A percentile compares a stretch with the other conserved stretches of the same genome.
These are phyloP conservation scores for Megalonaias nervosa DNA, from an alignment of 1,140 invertebrate species.

Conservation along the genomic window DNA sequence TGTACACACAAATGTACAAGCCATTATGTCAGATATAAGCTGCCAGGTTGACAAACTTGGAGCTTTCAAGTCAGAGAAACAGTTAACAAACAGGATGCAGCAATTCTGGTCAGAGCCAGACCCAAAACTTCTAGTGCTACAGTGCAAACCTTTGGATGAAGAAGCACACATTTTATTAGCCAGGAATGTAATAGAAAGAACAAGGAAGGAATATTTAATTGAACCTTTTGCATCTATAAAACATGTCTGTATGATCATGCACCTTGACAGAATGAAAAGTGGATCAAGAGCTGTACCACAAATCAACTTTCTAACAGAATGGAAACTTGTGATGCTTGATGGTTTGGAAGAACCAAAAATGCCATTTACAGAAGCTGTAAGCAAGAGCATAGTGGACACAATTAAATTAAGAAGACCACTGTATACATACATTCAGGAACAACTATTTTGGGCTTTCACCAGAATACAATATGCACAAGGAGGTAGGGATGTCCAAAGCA, in stretches of 20 bases:
- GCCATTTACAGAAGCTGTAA: slow-evolving; percentile 15
- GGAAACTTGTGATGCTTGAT: slow-evolving; percentile 48
- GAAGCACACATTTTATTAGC: slow-evolving; percentile 40
- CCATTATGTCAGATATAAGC: not conserved
- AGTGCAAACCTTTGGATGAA: slow-evolving; percentile 40
- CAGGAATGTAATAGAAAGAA: slow-evolving; percentile 45
- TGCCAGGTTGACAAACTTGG: slow-evolving; percentile 35
- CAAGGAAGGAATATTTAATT: slow-evolving; percentile 3
- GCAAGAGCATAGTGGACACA: slow-evolving; percentile 16
- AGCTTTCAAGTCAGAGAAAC: slow-evolving; percentile 53
- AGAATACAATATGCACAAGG: slow-evolving; percentile 40
- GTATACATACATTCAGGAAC: slow-evolving; percentile 13
- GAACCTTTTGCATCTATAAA: slow-evolving; percentile 4
- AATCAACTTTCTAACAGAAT: slow-evolving; percentile 46
- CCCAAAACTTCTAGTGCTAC: slow-evolving; percentile 25
- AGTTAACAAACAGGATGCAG: slow-evolving; percentile 31
- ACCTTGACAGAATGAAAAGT: slow-evolving; percentile 29
- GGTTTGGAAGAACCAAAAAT: slow-evolving; percentile 27
- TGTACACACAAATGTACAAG: slow-evolving; percentile 21
- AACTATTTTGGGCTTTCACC: slow-evolving; percentile 52
- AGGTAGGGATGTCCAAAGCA: slow-evolving; percentile 28
- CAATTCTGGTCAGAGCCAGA: slow-evolving; percentile 39
- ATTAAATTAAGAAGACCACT: slow-evolving; percentile 32
- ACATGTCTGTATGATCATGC: slow-evolving; percentile 42
- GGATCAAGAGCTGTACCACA: slow-evolving; percentile 14